phyloP scores from a whole-genome alignment of 2,888 invertebrate species.

The Limnephilus marmoratus region DNA sequence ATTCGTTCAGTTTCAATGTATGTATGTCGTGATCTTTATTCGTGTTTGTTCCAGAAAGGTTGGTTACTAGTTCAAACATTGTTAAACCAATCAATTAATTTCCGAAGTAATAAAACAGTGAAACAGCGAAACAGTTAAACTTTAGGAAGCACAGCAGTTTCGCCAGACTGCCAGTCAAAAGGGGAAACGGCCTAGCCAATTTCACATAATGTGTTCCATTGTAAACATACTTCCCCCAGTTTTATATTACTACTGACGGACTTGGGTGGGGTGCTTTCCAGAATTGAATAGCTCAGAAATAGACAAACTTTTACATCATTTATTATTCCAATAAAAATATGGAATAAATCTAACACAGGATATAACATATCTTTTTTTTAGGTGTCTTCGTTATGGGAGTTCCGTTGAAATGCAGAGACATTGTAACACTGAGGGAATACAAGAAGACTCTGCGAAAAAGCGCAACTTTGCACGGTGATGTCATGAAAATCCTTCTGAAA shows the following conservation, averaged over 20 bases:
- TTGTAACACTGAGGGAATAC: too few species aligned
- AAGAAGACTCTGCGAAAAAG: too few species aligned
- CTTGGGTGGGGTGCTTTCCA: conserved; percentile 50
- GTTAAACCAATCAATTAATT: neutral
- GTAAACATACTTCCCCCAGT: conserved; percentile 65
- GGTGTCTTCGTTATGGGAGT: too few species aligned
- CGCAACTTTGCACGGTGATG: too few species aligned
- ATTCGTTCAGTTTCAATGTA: neutral
- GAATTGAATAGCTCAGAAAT: conserved; percentile 37
- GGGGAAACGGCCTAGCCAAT: conserved; percentile 65
- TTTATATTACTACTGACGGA: conserved; percentile 63
- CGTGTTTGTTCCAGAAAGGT: neutral
- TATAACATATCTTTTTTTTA: too few species aligned
- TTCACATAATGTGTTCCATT: conserved; percentile 66
- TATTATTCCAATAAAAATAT: neutral
- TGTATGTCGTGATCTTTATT: neutral
- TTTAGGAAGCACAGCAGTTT: conserved; percentile 51
- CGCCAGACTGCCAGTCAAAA: conserved; percentile 48
- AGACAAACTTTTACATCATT: neutral
- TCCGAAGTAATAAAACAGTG: neutral
- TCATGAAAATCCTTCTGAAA: too few species aligned
- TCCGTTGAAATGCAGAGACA: too few species aligned
- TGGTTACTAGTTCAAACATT: neutral
- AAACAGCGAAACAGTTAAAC: conserved; percentile 30
- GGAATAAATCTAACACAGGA: neutral